A percentile compares a stretch with the other conserved stretches of the same genome.
phyloP scores from a whole-genome alignment of 1,140 invertebrate species.

The Macrocentrus cingulum region DNA sequence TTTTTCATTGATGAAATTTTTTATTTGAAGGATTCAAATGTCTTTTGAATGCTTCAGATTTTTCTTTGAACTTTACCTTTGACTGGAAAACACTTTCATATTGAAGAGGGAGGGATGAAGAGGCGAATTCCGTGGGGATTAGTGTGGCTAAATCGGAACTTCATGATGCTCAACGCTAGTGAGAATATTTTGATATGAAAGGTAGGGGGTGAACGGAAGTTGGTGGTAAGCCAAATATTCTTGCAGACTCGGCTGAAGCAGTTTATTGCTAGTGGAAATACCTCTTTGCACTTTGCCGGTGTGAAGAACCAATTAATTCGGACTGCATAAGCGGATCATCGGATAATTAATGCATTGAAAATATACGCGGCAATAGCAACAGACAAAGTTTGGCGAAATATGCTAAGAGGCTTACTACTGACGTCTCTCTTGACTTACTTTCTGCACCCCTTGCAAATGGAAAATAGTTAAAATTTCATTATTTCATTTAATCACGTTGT shows the following conservation, averaged over 20 bases:
- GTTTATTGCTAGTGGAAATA: conserved; percentile 4
- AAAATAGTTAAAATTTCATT: neutral
- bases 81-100: too few species aligned
- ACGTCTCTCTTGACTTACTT: conserved; percentile 29
- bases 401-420: conserved; percentile 50
- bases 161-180: conserved; percentile 1
- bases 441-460: neutral
- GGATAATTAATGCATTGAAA: conserved; percentile 53
- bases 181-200: conserved; percentile 10
- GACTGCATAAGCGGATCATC: conserved; percentile 49
- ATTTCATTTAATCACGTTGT: too few species aligned
- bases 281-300: conserved; percentile 25
- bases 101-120: neutral
- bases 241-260: conserved; percentile 23
- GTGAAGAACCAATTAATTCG: conserved; percentile 49
- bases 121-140: conserved; percentile 12
- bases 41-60: too few species aligned
- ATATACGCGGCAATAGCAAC: conserved; percentile 46
- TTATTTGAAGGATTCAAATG: too few species aligned
- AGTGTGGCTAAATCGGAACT: conserved; percentile 21
- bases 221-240: conserved; percentile 51
- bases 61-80: too few species aligned
- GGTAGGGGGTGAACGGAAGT: conserved; percentile 34
- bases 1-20: too few species aligned
- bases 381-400: conserved; percentile 42